phyloP scores from a whole-genome alignment of 2,797 vertebrate species.

The Pelobates cultripes region DNA sequence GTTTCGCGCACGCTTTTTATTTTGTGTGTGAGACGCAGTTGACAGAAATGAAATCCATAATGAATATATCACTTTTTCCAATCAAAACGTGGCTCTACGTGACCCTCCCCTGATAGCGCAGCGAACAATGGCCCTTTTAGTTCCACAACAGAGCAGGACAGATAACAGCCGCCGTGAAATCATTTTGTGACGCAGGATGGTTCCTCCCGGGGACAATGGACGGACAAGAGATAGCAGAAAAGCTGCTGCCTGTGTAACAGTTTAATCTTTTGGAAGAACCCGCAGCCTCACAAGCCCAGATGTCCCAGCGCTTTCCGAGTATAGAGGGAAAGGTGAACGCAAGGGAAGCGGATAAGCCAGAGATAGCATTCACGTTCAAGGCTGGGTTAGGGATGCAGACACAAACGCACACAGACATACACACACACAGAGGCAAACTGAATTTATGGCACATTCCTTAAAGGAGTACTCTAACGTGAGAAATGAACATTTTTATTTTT shows the following conservation, averaged over 20 bases:
- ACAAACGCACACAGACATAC: too few species aligned
- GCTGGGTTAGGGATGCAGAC: not conserved
- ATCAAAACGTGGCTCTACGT: not conserved
- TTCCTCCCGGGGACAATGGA: constrained; percentile 42
- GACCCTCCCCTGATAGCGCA: constrained; percentile 11
- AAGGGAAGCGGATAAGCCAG: constrained; percentile 30
- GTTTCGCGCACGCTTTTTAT: not conserved
- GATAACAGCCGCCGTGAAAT: constrained; percentile 35
- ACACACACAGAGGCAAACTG: too few species aligned
- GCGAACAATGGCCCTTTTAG: constrained; percentile 44
- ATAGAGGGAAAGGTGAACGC: not conserved
- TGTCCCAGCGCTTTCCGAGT: constrained; percentile 17
- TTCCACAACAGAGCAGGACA: not conserved
- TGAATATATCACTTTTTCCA: not conserved
- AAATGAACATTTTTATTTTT: too few species aligned
- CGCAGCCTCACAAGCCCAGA: constrained; percentile 1
- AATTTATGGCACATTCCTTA: too few species aligned
- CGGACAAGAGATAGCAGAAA: constrained; percentile 31
- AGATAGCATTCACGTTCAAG: constrained; percentile 27
- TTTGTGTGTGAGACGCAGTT: not conserved
- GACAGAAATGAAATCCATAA: not conserved
- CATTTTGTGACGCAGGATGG: constrained; percentile 34
- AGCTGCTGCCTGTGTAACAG: constrained; percentile 4
- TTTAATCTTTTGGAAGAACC: constrained; percentile 40
- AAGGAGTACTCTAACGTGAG: too few species aligned